Conservation (phyloP, 2,888 invertebrate species). For the Cybosia mesomella region DNA sequence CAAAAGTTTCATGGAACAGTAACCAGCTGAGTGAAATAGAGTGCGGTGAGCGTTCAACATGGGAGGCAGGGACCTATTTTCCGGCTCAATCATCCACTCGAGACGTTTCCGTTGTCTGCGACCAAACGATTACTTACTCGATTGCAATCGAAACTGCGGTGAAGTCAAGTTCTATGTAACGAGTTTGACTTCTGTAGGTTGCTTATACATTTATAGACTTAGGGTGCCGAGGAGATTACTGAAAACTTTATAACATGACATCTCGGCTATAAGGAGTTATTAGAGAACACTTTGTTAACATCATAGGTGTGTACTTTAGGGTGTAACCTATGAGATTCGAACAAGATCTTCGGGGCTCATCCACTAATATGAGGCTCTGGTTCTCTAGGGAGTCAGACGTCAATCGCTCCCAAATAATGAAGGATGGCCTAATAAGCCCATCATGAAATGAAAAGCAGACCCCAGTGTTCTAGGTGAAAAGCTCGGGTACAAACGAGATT, state of each 20-base stretch:
- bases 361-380: neutral
- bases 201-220: neutral
- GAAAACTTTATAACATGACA: neutral
- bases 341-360: neutral
- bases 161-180: slow-evolving; percentile 19
- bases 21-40: slow-evolving; percentile 48
- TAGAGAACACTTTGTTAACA: neutral
- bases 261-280: neutral
- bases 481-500: neutral
- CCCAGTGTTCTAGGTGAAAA: too few species aligned
- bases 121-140: slow-evolving; percentile 56
- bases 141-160: slow-evolving; percentile 42
- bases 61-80: slow-evolving; percentile 68
- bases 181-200: slow-evolving; percentile 3
- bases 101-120: slow-evolving; percentile 80
- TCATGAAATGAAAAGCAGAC: neutral
- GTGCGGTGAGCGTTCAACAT: slow-evolving; percentile 54
- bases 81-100: slow-evolving; percentile 83
- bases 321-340: too few species aligned
- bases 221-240: neutral
- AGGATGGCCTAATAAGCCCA: neutral
- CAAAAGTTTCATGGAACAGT: slow-evolving; percentile 33
- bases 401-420: too few species aligned
- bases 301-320: too few species aligned
- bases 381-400: neutral